phyloP scores from a whole-genome alignment of 2,113 vertebrate genomes.

The Forbesichthys papilliferus region DNA sequence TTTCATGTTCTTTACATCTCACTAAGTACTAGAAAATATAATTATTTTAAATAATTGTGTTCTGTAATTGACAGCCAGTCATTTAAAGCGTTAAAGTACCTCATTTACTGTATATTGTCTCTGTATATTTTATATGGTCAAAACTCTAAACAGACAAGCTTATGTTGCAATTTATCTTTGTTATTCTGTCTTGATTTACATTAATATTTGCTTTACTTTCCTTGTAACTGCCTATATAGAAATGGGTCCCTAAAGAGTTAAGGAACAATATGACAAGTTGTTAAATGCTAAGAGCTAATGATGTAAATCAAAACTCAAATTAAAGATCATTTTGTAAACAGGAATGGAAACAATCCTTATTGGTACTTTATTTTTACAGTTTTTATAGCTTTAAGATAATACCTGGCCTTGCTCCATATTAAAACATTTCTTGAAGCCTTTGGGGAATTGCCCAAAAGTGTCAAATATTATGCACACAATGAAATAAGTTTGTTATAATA shows the following conservation, averaged over 20 bases:
- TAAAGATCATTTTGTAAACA: conserved; percentile 3
- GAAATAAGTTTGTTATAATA: conserved; percentile 34
- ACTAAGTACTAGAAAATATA: no score
- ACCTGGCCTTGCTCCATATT: not conserved
- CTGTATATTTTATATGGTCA: not conserved
- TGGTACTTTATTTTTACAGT: not conserved
- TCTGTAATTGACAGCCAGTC: no score
- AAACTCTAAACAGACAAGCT: conserved; percentile 7
- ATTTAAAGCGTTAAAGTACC: no score
- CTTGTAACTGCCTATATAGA: not conserved
- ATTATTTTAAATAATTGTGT: no score
- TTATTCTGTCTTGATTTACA: conserved; percentile 1
- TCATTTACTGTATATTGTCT: no score
- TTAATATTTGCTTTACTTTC: not conserved
- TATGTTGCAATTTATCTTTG: not conserved
- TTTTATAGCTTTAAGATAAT: not conserved
- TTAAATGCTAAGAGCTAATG: no score
- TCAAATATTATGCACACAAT: conserved; percentile 24
- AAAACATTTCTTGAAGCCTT: conserved; percentile 11
- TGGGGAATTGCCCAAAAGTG: conserved; percentile 20
- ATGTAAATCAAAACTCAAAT: not conserved
- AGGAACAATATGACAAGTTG: not conserved
- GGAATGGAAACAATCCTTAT: not conserved
- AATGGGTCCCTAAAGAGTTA: no score
- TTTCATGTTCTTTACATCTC: no score